Evolutionary conservation across 2,113 vertebrate genomes (phyloP).

Genomic region (Clupea harengus): DNA sequence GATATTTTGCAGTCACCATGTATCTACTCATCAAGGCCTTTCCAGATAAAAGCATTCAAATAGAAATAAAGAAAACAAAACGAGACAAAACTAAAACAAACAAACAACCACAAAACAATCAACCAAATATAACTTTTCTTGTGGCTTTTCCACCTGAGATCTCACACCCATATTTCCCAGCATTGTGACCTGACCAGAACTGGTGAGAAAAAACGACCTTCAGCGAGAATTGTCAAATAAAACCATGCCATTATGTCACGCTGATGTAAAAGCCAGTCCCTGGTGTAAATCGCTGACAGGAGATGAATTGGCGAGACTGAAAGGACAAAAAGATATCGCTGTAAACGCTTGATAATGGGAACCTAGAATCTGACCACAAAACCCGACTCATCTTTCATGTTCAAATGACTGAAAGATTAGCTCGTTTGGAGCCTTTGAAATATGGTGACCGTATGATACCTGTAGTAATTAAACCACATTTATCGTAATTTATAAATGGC

Average conservation of each 20-base stretch:
- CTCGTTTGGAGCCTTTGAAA: not conserved
- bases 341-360: not conserved
- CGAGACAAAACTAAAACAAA: too few species aligned
- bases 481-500: not conserved
- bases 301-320: not conserved
- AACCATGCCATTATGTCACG: constrained; percentile 16
- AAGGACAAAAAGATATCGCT: constrained; percentile 8
- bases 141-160: not conserved
- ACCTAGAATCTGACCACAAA: constrained; percentile 13
- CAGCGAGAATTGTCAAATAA: constrained; percentile 8
- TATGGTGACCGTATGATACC: not conserved
- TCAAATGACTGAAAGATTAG: not conserved
- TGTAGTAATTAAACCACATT: not conserved
- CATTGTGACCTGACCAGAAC: not conserved
- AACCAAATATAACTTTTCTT: not conserved
- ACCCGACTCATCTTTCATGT: constrained; percentile 3
- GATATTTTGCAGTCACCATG: too few species aligned
- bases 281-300: constrained; percentile 29
- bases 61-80: too few species aligned
- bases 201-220: constrained; percentile 19
- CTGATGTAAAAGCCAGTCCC: constrained; percentile 24
- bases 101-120: not conserved
- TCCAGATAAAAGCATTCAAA: too few species aligned
- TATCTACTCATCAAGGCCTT: too few species aligned
- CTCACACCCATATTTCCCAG: not conserved